Base-by-base conservation (phyloP, 2,113 vertebrate species). In the Notothenia rossii region DNA sequence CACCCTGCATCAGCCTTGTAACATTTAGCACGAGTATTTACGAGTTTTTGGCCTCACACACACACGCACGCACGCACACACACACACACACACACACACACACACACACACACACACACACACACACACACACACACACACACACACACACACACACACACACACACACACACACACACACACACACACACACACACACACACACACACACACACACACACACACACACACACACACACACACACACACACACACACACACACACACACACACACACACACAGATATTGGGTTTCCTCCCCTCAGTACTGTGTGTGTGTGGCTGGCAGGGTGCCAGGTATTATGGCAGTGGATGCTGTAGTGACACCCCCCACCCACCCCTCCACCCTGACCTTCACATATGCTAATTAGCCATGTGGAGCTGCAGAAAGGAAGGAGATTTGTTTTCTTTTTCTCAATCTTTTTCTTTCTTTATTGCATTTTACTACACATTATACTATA, bases 351-450 rank as follows among this genome's bases (percentile, higher is more conserved):
- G 93, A 94, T 94, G 43, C 90, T 93, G 89, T n/a, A 36, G 85
- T 68, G 76, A 63, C n/a, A 53, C 79, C 96, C 94, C 93, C 94
- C 87, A 88, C 63, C 50, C 66, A 65, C 54, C 73, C 67, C 62
- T 90, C 93, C 93, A 88, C 92, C 69, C 85, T 96, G 96, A 97
- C 96, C 96, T 97, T 96, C 96, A 94, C 96, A 95, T 95, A 97
- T 97, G 96, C 89, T 96, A 97, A 98, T 98, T 95, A 97, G 97
- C 97, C 97, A 94, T 90, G 96, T 95, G 97, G 94, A 86, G 92
- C 92, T 91, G 91, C 91, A 93, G 94, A 93, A 94, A 92, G 85
- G 89, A 92, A 94, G 87, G 86, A 51, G 62, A 70, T 33, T 25
- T 15, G 22, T 58, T 9, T 69, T 36, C 46, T 70, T 20, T 36